A percentile compares a stretch with the other conserved stretches of the same genome.
Conservation (phyloP, 2,888 invertebrate species). For the Neria commutata region DNA sequence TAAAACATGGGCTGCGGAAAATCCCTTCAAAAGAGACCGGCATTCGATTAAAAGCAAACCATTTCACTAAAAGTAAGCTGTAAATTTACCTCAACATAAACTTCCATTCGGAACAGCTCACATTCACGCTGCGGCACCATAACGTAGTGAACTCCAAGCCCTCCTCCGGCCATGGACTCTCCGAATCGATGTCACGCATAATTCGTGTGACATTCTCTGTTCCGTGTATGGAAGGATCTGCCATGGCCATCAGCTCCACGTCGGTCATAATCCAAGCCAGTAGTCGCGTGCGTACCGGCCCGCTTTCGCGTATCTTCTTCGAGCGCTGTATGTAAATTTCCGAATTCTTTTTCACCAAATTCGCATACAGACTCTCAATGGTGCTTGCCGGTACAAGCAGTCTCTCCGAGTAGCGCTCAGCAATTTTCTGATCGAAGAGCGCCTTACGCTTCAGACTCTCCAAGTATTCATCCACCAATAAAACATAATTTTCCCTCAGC, state of each 20-base stretch:
- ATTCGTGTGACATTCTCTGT: conserved; percentile 73
- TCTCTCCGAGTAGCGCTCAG: conserved; percentile 81
- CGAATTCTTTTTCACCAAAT: conserved; percentile 87
- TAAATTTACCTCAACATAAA: conserved; percentile 70
- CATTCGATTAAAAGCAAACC: background rate
- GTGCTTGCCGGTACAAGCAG: conserved; percentile 80
- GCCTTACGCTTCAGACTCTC: conserved; percentile 89
- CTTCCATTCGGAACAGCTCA: conserved; percentile 84
- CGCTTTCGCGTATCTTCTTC: conserved; percentile 67
- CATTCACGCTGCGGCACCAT: conserved; percentile 89
- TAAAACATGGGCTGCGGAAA: conserved; percentile 93
- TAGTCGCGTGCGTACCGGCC: conserved; percentile 74
- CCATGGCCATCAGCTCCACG: conserved; percentile 71
- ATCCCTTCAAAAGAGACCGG: conserved; percentile 68
- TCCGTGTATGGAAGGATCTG: conserved; percentile 88
- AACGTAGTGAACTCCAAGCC: conserved; percentile 86
- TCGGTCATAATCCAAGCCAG: conserved; percentile 86
- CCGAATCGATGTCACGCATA: conserved; percentile 83
- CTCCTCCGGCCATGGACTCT: conserved; percentile 92
- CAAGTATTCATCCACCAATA: conserved; percentile 92
- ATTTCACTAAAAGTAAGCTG: too few species aligned
- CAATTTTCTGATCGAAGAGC: conserved; percentile 87
- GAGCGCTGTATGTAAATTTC: conserved; percentile 95
- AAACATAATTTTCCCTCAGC: conserved; percentile 92
- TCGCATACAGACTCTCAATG: conserved; percentile 87